Evolutionary conservation across 1,140 invertebrate species (phyloP).

Genomic region (Drosophila auraria): DNA sequence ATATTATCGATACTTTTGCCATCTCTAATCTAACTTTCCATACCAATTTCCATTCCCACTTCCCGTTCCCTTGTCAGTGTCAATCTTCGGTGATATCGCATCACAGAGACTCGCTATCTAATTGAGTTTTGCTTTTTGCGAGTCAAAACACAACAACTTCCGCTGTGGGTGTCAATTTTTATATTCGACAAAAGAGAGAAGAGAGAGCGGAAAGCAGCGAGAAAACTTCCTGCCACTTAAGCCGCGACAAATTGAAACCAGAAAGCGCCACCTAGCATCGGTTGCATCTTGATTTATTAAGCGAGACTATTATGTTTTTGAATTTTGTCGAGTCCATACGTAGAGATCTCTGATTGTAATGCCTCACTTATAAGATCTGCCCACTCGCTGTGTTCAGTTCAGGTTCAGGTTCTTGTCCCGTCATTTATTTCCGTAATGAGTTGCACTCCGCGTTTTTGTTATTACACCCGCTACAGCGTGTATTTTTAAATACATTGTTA

Average conservation of each 20-base stretch:
- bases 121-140: conserved; percentile 37
- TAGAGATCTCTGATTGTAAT: conserved; percentile 14
- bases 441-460: conserved; percentile 20
- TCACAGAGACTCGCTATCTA: conserved; percentile 6
- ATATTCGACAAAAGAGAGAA: conserved; percentile 2
- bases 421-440: conserved; percentile 60
- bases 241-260: conserved; percentile 62
- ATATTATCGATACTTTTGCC: not conserved
- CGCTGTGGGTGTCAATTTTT: conserved; percentile 49
- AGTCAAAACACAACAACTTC: conserved; percentile 42
- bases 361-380: conserved; percentile 17
- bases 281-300: conserved; percentile 49
- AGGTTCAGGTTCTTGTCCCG: conserved; percentile 25
- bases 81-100: conserved; percentile 21
- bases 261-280: conserved; percentile 52
- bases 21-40: not conserved
- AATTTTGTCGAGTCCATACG: conserved; percentile 16
- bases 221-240: conserved; percentile 58
- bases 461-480: conserved; percentile 41
- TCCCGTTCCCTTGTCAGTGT: conserved; percentile 4
- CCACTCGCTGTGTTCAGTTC: conserved; percentile 18
- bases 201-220: conserved; percentile 3
- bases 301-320: conserved; percentile 35
- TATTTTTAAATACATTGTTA: conserved; percentile 26
- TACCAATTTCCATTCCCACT: not conserved